phyloP scores from a whole-genome alignment of 2,797 vertebrate genomes.

The Channa striata region DNA sequence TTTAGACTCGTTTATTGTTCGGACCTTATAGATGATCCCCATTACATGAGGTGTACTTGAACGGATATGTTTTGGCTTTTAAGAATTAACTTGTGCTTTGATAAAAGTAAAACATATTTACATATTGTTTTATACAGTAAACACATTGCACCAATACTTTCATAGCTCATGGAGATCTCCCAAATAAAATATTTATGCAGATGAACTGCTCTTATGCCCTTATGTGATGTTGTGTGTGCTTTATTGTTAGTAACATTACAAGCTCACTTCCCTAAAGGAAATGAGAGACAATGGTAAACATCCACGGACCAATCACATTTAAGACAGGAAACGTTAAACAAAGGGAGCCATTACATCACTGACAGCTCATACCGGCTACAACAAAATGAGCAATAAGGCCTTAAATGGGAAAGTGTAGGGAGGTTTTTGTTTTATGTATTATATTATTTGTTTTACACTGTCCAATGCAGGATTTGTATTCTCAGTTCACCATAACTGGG shows the following conservation, averaged over 20 bases:
- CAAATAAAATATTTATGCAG: not conserved
- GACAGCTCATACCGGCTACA: not conserved
- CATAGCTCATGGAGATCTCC: constrained; percentile 6
- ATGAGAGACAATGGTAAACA: constrained; percentile 65
- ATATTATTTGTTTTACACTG: no score
- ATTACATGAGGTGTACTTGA: constrained; percentile 2
- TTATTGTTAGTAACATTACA: constrained; percentile 58
- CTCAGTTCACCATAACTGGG: no score
- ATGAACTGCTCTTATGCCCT: not conserved
- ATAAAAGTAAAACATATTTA: constrained; percentile 10
- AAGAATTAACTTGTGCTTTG: not conserved
- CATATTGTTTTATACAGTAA: not conserved
- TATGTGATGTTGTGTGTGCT: constrained; percentile 8
- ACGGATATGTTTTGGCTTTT: not conserved
- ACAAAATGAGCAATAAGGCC: not conserved
- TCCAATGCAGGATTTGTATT: not conserved
- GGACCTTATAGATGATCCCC: not conserved
- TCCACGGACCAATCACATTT: constrained; percentile 13
- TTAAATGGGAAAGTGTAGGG: not conserved
- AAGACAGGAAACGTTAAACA: constrained; percentile 36
- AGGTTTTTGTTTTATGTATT: no score
- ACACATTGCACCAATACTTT: not conserved
- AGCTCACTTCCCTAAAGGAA: constrained; percentile 69
- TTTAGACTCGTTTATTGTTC: constrained; percentile 20
- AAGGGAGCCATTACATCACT: not conserved